Conservation (phyloP, 2,888 invertebrate genomes). For the Cerastis rubricosa region DNA sequence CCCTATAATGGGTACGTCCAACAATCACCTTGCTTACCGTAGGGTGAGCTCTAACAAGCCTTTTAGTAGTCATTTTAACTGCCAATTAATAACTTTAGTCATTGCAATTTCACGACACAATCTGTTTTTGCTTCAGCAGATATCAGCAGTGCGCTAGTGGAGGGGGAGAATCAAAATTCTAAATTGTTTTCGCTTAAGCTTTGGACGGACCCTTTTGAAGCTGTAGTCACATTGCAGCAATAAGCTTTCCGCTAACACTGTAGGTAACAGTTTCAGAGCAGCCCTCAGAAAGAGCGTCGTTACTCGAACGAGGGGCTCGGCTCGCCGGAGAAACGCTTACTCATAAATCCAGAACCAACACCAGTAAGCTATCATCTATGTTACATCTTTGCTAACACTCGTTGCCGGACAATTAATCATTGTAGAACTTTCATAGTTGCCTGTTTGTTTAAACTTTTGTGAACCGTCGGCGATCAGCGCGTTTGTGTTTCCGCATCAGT, state of each 20-base stretch:
- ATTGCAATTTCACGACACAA: conserved; percentile 35
- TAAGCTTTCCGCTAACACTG: conserved; percentile 79
- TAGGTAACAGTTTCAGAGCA: conserved; percentile 88
- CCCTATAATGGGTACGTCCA: conserved; percentile 77
- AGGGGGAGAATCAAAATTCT: conserved; percentile 29
- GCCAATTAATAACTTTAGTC: conserved; percentile 17
- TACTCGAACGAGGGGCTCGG: conserved; percentile 86
- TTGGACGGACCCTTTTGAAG: conserved; percentile 65
- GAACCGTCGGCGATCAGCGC: conserved; percentile 41
- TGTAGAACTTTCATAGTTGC: conserved; percentile 54
- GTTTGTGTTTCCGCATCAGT: conserved; percentile 24
- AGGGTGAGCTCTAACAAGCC: conserved; percentile 31
- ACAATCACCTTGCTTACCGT: conserved; percentile 46
- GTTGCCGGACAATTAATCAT: conserved; percentile 40
- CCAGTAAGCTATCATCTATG: conserved; percentile 85
- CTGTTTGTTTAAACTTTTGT: conserved; percentile 53
- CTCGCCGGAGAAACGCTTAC: conserved; percentile 89
- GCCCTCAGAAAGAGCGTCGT: conserved; percentile 87
- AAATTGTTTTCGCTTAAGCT: conserved; percentile 51
- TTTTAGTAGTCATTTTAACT: conserved; percentile 17
- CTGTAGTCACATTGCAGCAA: conserved; percentile 60
- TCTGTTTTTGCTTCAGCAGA: conserved; percentile 52
- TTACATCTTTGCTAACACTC: conserved; percentile 56
- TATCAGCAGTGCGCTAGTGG: conserved; percentile 43
- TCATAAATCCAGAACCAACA: conserved; percentile 88